Percentiles rank a stretch among this genome's conserved stretches.
Evolutionary conservation across 2,113 vertebrate species (phyloP).

Genomic region (Percina caprodes): DNA sequence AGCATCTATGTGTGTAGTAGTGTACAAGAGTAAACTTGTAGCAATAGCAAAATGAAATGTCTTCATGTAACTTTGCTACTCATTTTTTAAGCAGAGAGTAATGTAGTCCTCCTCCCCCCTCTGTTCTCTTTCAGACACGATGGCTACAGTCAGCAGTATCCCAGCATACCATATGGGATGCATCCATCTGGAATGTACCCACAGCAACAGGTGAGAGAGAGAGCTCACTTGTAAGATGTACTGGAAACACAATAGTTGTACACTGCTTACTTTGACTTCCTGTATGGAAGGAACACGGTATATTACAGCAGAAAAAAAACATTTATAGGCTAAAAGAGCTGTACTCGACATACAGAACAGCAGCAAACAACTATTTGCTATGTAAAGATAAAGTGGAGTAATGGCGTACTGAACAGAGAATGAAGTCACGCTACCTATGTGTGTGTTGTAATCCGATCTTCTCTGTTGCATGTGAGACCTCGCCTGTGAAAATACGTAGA

Average conservation of each 20-base stretch:
- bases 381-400: too few relatives aligned
- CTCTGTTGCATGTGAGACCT: too few relatives aligned
- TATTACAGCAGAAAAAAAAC: background rate
- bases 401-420: too few relatives aligned
- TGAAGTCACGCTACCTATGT: too few relatives aligned
- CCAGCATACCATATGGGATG: slow-evolving; percentile 91
- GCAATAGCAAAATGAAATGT: background rate
- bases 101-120: background rate
- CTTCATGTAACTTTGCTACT: background rate
- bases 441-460: too few relatives aligned
- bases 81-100: background rate
- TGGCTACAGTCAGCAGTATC: slow-evolving; percentile 94
- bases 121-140: slow-evolving; percentile 87
- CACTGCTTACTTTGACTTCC: background rate
- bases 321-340: background rate
- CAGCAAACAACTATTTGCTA: too few relatives aligned
- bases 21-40: background rate
- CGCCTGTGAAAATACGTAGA: too few relatives aligned
- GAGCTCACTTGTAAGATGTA: background rate
- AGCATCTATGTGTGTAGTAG: slow-evolving; percentile 31
- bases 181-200: slow-evolving; percentile 96
- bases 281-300: background rate
- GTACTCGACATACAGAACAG: too few relatives aligned
- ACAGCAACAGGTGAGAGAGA: slow-evolving; percentile 92
- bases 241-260: background rate